These are phyloP conservation scores for Cordylochernes scorpioides DNA, from an alignment of 2,888 invertebrate species.

Conservation along the genomic window DNA sequence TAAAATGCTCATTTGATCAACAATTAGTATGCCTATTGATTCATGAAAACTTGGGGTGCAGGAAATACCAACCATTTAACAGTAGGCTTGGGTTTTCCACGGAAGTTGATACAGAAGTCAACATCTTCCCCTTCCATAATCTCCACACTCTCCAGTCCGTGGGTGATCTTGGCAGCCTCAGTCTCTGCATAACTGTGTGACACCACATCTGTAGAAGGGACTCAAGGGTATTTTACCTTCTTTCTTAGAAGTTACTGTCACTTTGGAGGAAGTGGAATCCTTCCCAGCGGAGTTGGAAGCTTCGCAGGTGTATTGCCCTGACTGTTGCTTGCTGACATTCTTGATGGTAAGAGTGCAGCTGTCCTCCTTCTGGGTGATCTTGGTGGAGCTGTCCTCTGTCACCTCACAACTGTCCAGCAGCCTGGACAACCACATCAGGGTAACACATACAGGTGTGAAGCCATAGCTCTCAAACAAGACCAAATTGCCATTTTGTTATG, in stretches of 20 bases:
- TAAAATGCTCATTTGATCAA: too few species aligned
- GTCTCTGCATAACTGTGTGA: too few species aligned
- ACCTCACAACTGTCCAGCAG: neutral
- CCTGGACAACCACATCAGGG: too few species aligned
- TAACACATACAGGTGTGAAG: too few species aligned
- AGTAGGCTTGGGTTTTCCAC: constrained; percentile 22
- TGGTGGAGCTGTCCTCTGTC: neutral
- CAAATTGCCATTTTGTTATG: too few species aligned
- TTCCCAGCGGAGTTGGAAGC: constrained; percentile 21
- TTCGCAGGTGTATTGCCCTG: neutral
- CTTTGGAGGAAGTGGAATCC: constrained; percentile 11
- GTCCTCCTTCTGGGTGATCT: neutral
- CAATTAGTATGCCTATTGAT: too few species aligned
- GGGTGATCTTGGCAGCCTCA: constrained; percentile 19
- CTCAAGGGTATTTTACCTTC: neutral
- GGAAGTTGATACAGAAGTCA: constrained; percentile 23
- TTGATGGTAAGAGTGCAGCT: neutral
- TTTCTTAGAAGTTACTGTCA: constrained; percentile 2
- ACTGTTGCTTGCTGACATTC: neutral
- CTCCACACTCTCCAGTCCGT: constrained; percentile 18
- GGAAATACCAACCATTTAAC: constrained; percentile 23
- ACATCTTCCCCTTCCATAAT: constrained; percentile 44
- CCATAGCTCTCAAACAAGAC: too few species aligned
- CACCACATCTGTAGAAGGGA: neutral
- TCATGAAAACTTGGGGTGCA: too few species aligned